Evolutionary conservation across 2,113 vertebrate genomes (phyloP).

Genomic region (Struthidea cinerea): DNA sequence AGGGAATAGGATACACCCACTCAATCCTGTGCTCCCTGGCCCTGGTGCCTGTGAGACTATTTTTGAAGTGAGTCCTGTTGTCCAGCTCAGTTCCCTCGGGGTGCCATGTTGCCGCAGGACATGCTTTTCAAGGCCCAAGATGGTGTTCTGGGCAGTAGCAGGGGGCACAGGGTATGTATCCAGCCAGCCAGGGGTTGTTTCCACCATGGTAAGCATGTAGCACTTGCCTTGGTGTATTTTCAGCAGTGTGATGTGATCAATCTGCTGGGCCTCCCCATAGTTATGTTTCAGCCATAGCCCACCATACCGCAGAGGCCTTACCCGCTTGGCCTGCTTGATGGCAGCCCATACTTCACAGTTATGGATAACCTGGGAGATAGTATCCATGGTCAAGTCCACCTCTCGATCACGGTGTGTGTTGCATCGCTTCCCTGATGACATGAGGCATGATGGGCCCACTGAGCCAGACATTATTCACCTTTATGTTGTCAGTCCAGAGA

Average conservation of each 20-base stretch:
- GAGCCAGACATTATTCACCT: neutral
- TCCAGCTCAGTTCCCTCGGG: fast-evolving
- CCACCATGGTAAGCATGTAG: neutral
- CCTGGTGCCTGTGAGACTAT: neutral
- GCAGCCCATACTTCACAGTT: neutral
- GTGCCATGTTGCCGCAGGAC: neutral
- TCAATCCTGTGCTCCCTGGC: neutral
- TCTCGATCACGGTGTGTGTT: neutral
- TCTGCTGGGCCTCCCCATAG: neutral
- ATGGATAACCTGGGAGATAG: fast-evolving
- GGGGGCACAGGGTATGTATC: fast-evolving
- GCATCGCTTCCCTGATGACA: neutral
- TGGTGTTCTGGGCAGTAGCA: neutral
- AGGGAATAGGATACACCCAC: neutral
- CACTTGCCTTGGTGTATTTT: neutral
- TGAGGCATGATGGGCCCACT: neutral
- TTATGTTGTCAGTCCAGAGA: neutral
- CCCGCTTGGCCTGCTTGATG: neutral
- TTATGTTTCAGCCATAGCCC: fast-evolving
- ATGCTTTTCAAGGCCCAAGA: neutral
- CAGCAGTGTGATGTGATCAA: fast-evolving
- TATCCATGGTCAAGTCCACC: neutral
- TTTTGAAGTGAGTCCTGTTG: neutral
- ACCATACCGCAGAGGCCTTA: neutral
- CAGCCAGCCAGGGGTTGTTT: neutral